These are phyloP conservation scores for Acanthosepion pharaonis DNA, from an alignment of 2,888 invertebrate species.

Conservation along the genomic window DNA sequence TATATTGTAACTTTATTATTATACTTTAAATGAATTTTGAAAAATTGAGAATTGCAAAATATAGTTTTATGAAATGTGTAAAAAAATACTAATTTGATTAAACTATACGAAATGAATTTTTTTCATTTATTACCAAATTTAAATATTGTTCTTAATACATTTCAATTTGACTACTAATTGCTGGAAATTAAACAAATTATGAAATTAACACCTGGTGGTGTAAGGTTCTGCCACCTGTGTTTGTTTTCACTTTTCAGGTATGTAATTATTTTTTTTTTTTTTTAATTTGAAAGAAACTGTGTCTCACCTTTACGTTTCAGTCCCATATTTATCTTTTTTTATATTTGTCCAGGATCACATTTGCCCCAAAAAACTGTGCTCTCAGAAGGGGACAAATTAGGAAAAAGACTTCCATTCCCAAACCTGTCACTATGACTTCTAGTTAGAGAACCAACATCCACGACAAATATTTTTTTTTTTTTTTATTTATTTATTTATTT, in stretches of 20 bases:
- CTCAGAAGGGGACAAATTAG: background rate
- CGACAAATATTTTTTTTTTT: background rate
- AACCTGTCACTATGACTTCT: background rate
- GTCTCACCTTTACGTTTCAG: constrained; percentile 38
- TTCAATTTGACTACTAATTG: too few relatives aligned
- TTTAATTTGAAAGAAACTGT: background rate
- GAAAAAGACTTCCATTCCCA: background rate
- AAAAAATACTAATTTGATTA: too few relatives aligned
- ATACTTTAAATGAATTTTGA: too few relatives aligned
- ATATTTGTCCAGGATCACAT: background rate
- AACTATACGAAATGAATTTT: too few relatives aligned
- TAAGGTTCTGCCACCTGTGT: background rate
- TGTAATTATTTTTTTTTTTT: background rate
- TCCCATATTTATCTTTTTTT: background rate
- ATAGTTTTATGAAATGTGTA: too few relatives aligned
- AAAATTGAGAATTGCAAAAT: too few relatives aligned
- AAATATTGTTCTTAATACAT: too few relatives aligned
- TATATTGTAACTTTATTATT: too few relatives aligned
- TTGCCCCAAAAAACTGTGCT: background rate
- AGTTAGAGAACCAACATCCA: background rate
- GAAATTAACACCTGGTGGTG: too few relatives aligned
- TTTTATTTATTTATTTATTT: too few relatives aligned
- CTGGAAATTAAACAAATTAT: too few relatives aligned
- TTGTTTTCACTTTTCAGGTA: background rate
- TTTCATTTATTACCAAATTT: too few relatives aligned